These are phyloP conservation scores for Apomyelois bistriatella DNA, from an alignment of 2,888 invertebrate species.

Conservation along the genomic window DNA sequence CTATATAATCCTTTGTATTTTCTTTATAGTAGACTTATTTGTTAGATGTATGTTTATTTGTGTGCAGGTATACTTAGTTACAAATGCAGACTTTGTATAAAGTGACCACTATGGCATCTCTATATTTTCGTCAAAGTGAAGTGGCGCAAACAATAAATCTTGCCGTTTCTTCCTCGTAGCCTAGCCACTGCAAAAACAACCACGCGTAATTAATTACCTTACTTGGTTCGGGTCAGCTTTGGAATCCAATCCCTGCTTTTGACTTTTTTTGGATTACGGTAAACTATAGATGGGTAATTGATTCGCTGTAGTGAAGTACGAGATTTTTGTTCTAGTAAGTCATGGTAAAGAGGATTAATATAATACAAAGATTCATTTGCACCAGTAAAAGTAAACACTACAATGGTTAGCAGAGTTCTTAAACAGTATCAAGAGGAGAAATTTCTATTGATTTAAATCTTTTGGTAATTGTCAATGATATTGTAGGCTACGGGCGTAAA, in stretches of 20 bases:
- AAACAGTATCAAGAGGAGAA: too few relatives aligned
- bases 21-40: too few relatives aligned
- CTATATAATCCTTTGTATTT: too few relatives aligned
- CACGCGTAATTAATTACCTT: conserved; percentile 70
- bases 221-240: conserved; percentile 55
- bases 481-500: too few relatives aligned
- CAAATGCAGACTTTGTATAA: neutral
- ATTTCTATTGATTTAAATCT: too few relatives aligned
- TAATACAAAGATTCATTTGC: too few relatives aligned
- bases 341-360: too few relatives aligned
- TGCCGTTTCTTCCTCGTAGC: conserved; percentile 56
- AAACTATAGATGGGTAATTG: conserved; percentile 52
- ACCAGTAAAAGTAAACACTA: too few relatives aligned
- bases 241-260: conserved; percentile 67
- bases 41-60: too few relatives aligned
- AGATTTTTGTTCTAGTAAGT: neutral
- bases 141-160: conserved; percentile 68
- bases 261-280: conserved; percentile 62
- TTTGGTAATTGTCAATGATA: too few relatives aligned
- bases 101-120: neutral
- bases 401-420: too few relatives aligned
- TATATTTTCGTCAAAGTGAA: conserved; percentile 35
- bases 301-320: conserved; percentile 30
- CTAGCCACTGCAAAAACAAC: conserved; percentile 66
- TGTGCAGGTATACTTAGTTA: too few relatives aligned